phyloP scores from a whole-genome alignment of 2,113 vertebrate genomes.

The Xerus inauris region DNA sequence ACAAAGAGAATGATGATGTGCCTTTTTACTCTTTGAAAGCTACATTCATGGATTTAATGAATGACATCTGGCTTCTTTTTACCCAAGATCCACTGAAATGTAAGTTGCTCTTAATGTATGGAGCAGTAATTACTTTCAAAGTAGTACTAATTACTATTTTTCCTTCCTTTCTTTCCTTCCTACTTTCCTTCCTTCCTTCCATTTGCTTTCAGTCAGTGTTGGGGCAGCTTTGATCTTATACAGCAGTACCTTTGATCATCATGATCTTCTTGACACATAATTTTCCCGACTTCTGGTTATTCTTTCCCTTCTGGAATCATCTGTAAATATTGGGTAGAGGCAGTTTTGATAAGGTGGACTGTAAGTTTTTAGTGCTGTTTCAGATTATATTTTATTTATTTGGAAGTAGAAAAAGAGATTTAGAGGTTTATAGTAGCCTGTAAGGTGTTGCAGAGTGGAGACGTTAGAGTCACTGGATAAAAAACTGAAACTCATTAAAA shows the following conservation, averaged over 20 bases:
- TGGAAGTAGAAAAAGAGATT: neutral
- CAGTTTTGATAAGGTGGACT: neutral
- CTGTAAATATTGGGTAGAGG: neutral
- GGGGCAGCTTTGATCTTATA: neutral
- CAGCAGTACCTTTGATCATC: neutral
- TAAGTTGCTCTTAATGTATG: constrained; percentile 10
- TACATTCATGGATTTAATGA: constrained; percentile 41
- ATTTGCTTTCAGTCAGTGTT: neutral
- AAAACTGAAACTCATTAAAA: constrained; percentile 45
- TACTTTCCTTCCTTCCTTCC: neutral
- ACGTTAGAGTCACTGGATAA: constrained; percentile 8
- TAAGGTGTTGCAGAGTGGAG: neutral
- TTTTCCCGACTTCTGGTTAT: neutral
- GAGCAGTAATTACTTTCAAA: constrained; percentile 46
- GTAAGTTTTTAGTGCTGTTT: neutral
- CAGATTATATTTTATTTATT: constrained; percentile 16
- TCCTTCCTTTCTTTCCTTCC: neutral
- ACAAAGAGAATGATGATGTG: constrained; percentile 3
- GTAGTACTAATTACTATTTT: constrained; percentile 26
- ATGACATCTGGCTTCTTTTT: constrained; percentile 48
- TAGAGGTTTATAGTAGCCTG: neutral
- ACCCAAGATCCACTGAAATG: constrained; percentile 34
- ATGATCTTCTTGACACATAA: neutral
- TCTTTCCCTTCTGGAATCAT: neutral
- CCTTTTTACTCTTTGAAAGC: constrained; percentile 53